Percentiles rank a stretch among this genome's conserved stretches.
Conservation (phyloP, 1,140 invertebrate genomes). For the Tetramorium alpestre region DNA sequence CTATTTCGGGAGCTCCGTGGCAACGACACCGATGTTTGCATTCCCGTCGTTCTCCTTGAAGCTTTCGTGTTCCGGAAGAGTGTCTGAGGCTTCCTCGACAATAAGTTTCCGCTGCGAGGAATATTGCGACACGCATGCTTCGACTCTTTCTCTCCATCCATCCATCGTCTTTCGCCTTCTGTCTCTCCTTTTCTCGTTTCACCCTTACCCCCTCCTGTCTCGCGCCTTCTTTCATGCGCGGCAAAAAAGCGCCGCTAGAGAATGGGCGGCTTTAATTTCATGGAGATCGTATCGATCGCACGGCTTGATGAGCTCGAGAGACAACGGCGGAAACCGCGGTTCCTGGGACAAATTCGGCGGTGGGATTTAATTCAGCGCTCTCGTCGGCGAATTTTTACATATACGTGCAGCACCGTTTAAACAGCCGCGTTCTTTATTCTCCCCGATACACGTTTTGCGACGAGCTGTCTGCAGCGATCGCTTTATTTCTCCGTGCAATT, state of each 20-base stretch:
- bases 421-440: not conserved
- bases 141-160: not conserved
- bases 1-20: slow-evolving; percentile 18
- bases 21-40: slow-evolving; percentile 20
- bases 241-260: not conserved
- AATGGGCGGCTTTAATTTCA: slow-evolving; percentile 33
- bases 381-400: not conserved
- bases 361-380: not conserved
- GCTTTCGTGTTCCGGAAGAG: slow-evolving; percentile 23
- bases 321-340: not conserved
- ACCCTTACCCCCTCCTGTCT: not conserved
- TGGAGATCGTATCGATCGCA: slow-evolving; percentile 44
- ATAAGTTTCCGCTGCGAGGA: slow-evolving; percentile 37
- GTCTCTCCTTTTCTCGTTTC: not conserved
- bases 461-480: not conserved
- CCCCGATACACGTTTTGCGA: not conserved
- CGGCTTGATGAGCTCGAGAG: slow-evolving; percentile 17
- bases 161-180: not conserved
- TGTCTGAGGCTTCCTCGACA: slow-evolving; percentile 31
- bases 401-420: not conserved
- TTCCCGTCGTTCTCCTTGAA: slow-evolving; percentile 39
- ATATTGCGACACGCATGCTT: slow-evolving; percentile 35
- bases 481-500: not conserved
- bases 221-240: slow-evolving; percentile 5
- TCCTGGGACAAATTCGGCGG: not conserved